Conservation (phyloP, 2,888 invertebrate genomes). For the Meghimatium bilineatum region DNA sequence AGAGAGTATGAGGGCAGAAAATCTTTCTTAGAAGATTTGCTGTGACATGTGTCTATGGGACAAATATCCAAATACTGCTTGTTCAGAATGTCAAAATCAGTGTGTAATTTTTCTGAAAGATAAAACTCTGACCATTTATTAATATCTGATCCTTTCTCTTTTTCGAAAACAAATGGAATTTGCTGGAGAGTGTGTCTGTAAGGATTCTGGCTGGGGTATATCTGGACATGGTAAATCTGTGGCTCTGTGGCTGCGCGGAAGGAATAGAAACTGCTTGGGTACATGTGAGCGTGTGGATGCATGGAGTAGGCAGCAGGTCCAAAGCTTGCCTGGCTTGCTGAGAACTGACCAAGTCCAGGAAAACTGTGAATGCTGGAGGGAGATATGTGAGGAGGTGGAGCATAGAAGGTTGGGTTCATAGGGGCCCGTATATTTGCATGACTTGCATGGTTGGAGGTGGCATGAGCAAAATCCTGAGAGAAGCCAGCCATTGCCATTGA, state of each 20-base stretch:
- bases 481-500: conserved; percentile 50
- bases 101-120: background rate
- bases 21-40: background rate
- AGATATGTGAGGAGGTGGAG: conserved; percentile 54
- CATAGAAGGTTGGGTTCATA: conserved; percentile 51
- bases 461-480: conserved; percentile 45
- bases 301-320: conserved; percentile 47
- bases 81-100: background rate
- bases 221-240: conserved; percentile 58
- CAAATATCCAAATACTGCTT: background rate
- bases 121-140: background rate
- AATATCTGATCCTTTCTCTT: background rate
- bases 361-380: conserved; percentile 53
- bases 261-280: conserved; percentile 52
- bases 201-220: conserved; percentile 52
- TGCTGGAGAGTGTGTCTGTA: conserved; percentile 18
- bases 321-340: conserved; percentile 50
- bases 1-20: background rate
- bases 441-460: conserved; percentile 51
- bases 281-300: conserved; percentile 54
- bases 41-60: background rate
- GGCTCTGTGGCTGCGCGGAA: conserved; percentile 57
- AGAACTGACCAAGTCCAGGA: conserved; percentile 51
- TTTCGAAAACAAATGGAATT: no score
- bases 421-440: conserved; percentile 46